Evolutionary conservation across 2,113 vertebrate genomes (phyloP).

Genomic region (Channa maculata): DNA sequence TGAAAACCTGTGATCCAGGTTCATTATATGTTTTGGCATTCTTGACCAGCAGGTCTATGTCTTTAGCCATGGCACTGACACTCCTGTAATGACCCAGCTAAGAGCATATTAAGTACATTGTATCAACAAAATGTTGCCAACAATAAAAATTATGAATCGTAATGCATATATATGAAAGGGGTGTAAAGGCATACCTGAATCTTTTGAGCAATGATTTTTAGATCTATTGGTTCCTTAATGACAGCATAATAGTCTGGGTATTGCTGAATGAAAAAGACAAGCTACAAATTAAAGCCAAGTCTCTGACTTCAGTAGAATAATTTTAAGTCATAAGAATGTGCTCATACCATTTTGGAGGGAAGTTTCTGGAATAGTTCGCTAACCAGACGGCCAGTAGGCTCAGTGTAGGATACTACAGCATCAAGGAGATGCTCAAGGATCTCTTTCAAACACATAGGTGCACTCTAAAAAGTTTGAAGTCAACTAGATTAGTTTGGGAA

Average conservation of each 20-base stretch:
- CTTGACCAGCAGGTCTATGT: constrained; percentile 95
- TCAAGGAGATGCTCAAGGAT: constrained; percentile 95
- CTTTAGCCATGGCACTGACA: constrained; percentile 94
- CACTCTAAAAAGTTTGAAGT: constrained; percentile 78
- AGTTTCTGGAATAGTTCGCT: constrained; percentile 99
- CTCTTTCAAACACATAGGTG: constrained; percentile 91
- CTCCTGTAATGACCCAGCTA: constrained; percentile 94
- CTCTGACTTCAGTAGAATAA: background rate
- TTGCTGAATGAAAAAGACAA: constrained; percentile 86
- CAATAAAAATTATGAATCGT: background rate
- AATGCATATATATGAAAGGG: background rate
- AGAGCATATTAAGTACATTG: constrained; percentile 14
- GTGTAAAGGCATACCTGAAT: constrained; percentile 88
- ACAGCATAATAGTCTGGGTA: constrained; percentile 99
- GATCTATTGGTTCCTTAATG: constrained; percentile 98
- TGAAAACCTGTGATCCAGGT: constrained; percentile 98
- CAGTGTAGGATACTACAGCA: constrained; percentile 89
- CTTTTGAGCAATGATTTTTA: constrained; percentile 95
- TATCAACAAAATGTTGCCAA: background rate
- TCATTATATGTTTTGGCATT: constrained; percentile 99
- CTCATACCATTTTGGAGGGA: constrained; percentile 95
- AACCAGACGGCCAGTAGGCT: constrained; percentile 92
- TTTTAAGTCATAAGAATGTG: background rate
- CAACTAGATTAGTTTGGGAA: background rate
- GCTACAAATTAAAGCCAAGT: constrained; percentile 19